Conservation (phyloP, 2,888 invertebrate species). For the Andrena bicolor region DNA sequence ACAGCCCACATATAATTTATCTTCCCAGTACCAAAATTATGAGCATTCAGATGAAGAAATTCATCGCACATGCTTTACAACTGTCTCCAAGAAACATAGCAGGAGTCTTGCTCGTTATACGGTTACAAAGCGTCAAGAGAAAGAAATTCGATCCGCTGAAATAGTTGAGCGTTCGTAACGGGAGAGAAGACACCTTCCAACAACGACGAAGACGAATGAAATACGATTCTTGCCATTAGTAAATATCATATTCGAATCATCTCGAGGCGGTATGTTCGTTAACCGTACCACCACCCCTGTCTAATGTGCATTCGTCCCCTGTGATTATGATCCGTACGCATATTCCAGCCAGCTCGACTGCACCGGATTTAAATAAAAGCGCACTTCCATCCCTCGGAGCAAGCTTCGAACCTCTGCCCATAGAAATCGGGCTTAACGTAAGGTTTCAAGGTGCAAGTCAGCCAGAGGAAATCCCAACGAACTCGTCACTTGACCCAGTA, state of each 20-base stretch:
- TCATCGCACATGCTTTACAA: too few species aligned
- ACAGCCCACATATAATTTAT: too few species aligned
- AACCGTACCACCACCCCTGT: too few species aligned
- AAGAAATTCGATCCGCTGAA: conserved; percentile 21
- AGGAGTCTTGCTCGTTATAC: conserved; percentile 11
- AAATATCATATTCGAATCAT: conserved; percentile 29
- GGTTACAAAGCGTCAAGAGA: neutral
- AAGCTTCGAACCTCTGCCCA: neutral
- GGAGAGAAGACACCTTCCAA: conserved; percentile 26
- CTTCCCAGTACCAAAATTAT: neutral
- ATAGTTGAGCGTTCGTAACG: conserved; percentile 31
- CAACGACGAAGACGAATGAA: conserved; percentile 26
- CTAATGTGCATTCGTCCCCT: too few species aligned
- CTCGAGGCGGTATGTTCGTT: neutral
- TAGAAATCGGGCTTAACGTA: neutral
- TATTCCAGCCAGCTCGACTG: too few species aligned
- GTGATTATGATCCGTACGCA: too few species aligned
- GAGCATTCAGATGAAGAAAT: neutral
- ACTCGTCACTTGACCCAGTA: conserved; percentile 4
- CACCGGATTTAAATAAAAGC: neutral
- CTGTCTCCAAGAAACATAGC: neutral
- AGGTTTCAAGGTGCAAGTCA: neutral
- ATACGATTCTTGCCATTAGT: conserved; percentile 24
- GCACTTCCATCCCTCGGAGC: neutral
- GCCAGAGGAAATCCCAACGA: neutral